Conservation (phyloP, 1,140 invertebrate species). For the Chymomyza costata region DNA sequence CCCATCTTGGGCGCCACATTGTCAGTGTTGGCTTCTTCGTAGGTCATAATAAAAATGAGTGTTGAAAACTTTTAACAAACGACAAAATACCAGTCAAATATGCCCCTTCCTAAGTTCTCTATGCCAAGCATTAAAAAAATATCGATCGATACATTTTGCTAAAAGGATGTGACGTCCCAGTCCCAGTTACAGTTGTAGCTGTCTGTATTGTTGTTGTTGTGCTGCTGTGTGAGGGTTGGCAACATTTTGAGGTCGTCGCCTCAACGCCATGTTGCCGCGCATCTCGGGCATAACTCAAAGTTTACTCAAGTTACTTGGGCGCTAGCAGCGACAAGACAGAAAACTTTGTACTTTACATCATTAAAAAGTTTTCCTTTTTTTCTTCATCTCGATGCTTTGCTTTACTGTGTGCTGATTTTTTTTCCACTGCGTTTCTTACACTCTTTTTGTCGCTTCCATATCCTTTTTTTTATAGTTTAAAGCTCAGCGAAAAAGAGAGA, state of each 20-base stretch:
- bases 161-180: conserved; percentile 51
- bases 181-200: conserved; percentile 3
- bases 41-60: conserved; percentile 70
- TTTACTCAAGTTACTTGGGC: conserved; percentile 71
- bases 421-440: no score
- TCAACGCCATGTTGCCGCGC: conserved; percentile 27
- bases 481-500: no score
- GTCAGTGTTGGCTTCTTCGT: no score
- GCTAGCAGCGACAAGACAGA: conserved; percentile 64
- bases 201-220: neutral
- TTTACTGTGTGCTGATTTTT: conserved; percentile 11
- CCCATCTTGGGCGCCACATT: conserved; percentile 16
- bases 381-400: conserved; percentile 26
- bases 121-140: conserved; percentile 5
- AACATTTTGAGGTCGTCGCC: conserved; percentile 58
- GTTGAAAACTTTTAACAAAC: conserved; percentile 71
- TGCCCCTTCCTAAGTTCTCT: conserved; percentile 8
- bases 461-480: no score
- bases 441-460: conserved; percentile 1
- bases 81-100: conserved; percentile 58
- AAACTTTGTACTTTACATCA: conserved; percentile 74
- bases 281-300: conserved; percentile 69
- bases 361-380: conserved; percentile 71
- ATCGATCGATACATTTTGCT: conserved; percentile 57
- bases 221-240: neutral